A percentile compares a stretch with the other conserved stretches of the same genome.
phyloP scores from a whole-genome alignment of 2,888 invertebrate genomes.

The Philhelius pedissequus region DNA sequence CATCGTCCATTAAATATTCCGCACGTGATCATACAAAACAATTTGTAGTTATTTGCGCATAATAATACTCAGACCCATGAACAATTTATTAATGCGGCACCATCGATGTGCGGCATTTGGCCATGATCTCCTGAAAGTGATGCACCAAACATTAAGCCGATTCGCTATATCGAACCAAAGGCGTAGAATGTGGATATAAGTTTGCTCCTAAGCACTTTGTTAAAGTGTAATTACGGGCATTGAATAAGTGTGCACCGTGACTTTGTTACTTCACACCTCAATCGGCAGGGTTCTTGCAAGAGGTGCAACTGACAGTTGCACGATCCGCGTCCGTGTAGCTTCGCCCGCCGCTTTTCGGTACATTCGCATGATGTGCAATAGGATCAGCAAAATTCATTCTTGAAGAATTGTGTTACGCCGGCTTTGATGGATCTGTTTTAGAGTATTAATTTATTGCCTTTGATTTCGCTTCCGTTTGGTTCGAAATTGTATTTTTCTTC shows the following conservation, averaged over 20 bases:
- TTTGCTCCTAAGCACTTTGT: slow-evolving; percentile 46
- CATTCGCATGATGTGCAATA: neutral
- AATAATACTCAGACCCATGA: slow-evolving; percentile 5
- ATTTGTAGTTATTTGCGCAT: slow-evolving; percentile 17
- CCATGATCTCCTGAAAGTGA: slow-evolving; percentile 4
- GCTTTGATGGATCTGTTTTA: slow-evolving; percentile 44
- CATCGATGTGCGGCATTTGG: slow-evolving; percentile 6
- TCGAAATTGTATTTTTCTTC: neutral
- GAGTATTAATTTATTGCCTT: slow-evolving; percentile 43
- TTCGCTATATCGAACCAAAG: neutral
- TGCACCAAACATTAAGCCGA: neutral
- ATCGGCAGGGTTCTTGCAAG: slow-evolving; percentile 6
- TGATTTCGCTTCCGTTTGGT: slow-evolving; percentile 52
- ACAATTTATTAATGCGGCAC: neutral
- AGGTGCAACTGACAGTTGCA: slow-evolving; percentile 20
- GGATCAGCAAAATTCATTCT: slow-evolving; percentile 21
- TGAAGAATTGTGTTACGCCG: neutral
- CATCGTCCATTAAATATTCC: neutral
- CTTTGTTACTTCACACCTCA: slow-evolving; percentile 65
- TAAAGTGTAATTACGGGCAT: slow-evolving; percentile 59
- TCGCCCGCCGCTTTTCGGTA: neutral
- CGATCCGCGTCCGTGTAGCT: neutral
- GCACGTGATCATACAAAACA: slow-evolving; percentile 8
- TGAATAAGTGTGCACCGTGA: slow-evolving; percentile 58
- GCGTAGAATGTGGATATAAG: neutral